Evolutionary conservation across 2,113 vertebrate species (phyloP).

Genomic region (Vanacampus margaritifer): DNA sequence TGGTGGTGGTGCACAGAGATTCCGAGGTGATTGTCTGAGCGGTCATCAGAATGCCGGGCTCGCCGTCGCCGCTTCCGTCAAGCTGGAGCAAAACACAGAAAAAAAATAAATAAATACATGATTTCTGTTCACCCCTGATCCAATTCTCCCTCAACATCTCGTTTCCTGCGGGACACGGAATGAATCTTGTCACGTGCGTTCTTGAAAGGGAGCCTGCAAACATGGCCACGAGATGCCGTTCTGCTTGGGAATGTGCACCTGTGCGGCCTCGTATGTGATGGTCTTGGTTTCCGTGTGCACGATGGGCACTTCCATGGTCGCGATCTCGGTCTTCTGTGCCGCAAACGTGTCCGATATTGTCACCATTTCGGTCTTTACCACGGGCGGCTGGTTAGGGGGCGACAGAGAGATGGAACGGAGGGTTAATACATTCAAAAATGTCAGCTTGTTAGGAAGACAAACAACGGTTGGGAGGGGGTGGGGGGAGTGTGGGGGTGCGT

Average conservation of each 20-base stretch:
- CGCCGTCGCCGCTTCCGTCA: slow-evolving; percentile 80
- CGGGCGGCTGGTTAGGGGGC: slow-evolving; percentile 84
- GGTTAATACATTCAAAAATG: slow-evolving; percentile 34
- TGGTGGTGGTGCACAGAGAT: slow-evolving; percentile 93
- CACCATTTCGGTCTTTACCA: slow-evolving; percentile 99
- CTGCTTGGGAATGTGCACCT: slow-evolving; percentile 73
- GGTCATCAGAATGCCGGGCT: slow-evolving; percentile 86
- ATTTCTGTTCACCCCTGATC: background rate
- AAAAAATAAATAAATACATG: background rate
- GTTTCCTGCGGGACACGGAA: slow-evolving; percentile 7
- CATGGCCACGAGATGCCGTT: background rate
- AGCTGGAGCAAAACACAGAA: slow-evolving; percentile 63
- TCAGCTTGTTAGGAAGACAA: slow-evolving; percentile 27
- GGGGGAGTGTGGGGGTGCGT: background rate
- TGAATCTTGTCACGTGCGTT: slow-evolving; percentile 26
- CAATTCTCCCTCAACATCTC: background rate
- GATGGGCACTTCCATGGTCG: slow-evolving; percentile 98
- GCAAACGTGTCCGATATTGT: slow-evolving; percentile 94
- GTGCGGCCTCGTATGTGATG: slow-evolving; percentile 96
- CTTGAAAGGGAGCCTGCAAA: slow-evolving; percentile 14
- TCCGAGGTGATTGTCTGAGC: slow-evolving; percentile 98
- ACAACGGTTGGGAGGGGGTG: background rate
- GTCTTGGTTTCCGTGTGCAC: slow-evolving; percentile 99
- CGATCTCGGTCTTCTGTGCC: slow-evolving; percentile 94
- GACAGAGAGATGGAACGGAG: slow-evolving; percentile 45